Evolutionary conservation across 2,888 invertebrate genomes (phyloP).

Genomic region (Tiliacea aurago): DNA sequence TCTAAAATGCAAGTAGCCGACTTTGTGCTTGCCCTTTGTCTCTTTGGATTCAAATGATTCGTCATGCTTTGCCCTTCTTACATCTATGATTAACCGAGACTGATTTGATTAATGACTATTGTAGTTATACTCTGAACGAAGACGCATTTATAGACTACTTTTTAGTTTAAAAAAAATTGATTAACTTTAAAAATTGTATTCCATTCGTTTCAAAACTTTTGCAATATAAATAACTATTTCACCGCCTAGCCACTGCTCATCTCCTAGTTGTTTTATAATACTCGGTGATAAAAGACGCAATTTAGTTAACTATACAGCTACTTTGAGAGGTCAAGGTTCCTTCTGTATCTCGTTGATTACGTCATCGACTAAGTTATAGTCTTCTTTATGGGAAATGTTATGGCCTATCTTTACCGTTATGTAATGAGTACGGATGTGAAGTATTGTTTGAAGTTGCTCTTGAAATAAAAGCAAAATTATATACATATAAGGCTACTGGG

Average conservation of each 20-base stretch:
- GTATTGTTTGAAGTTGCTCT: constrained; percentile 34
- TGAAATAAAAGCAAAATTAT: constrained; percentile 18
- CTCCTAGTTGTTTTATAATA: constrained; percentile 47
- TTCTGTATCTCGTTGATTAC: constrained; percentile 55
- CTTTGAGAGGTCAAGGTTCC: constrained; percentile 56
- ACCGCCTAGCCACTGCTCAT: constrained; percentile 23
- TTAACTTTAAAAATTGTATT: background rate
- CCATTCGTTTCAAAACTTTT: constrained; percentile 6
- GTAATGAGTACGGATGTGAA: constrained; percentile 51
- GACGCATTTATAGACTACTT: background rate
- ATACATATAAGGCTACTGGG: background rate
- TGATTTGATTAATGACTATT: constrained; percentile 6
- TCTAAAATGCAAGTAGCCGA: background rate
- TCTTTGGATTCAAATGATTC: constrained; percentile 10
- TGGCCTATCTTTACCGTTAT: constrained; percentile 50
- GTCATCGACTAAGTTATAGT: constrained; percentile 59
- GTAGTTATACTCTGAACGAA: background rate
- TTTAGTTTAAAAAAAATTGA: background rate
- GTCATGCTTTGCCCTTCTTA: constrained; percentile 1
- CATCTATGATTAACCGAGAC: background rate
- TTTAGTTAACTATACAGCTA: constrained; percentile 40
- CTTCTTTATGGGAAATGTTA: constrained; percentile 60
- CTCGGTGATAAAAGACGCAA: constrained; percentile 46
- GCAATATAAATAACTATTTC: constrained; percentile 23
- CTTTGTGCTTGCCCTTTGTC: background rate